Conservation (phyloP, 2,113 vertebrate genomes). For the Orycteropus afer region DNA sequence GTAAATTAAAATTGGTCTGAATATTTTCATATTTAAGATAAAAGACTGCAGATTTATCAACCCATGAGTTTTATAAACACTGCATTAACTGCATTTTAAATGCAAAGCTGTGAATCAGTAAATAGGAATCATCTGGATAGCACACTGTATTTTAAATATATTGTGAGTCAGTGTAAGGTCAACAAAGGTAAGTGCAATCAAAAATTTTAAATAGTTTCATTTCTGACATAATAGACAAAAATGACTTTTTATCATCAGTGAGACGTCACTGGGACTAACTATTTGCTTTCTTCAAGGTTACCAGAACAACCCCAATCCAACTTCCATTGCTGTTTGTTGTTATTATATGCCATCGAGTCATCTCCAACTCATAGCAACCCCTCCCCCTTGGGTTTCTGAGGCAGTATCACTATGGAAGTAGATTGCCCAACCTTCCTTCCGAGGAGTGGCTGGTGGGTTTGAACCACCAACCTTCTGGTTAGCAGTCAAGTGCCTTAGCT, state of each 20-base stretch:
- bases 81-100: conserved; percentile 36
- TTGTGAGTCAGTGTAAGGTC: conserved; percentile 53
- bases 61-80: conserved; percentile 67
- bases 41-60: conserved; percentile 56
- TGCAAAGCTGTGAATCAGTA: conserved; percentile 43
- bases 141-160: conserved; percentile 61
- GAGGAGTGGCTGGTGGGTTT: too few species aligned
- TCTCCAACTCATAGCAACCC: too few species aligned
- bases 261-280: neutral
- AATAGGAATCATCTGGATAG: conserved; percentile 58
- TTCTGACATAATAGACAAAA: neutral
- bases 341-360: too few species aligned
- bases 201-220: conserved; percentile 67
- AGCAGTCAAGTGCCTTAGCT: too few species aligned
- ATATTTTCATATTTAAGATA: conserved; percentile 45
- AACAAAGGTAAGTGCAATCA: neutral
- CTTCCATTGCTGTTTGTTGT: too few species aligned
- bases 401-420: too few species aligned
- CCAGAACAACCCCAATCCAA: neutral
- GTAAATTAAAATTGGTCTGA: neutral
- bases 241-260: neutral
- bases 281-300: neutral
- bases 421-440: too few species aligned
- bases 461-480: too few species aligned
- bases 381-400: too few species aligned